Evolutionary conservation across 1,140 invertebrate genomes (phyloP).

Genomic region (Vanessa atalanta): DNA sequence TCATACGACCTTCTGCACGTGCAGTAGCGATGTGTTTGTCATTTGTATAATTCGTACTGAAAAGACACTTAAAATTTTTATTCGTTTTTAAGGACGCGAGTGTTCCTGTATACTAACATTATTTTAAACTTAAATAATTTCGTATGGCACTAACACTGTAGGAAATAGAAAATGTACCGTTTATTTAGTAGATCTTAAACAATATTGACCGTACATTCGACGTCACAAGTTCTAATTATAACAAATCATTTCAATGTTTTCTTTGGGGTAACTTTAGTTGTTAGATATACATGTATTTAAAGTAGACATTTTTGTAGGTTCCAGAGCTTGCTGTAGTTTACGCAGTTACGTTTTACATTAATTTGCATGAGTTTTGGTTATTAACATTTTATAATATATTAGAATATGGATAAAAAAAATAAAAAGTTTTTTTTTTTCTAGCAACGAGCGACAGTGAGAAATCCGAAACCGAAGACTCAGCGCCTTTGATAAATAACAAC

Average conservation of each 20-base stretch:
- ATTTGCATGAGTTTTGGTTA: constrained; percentile 28
- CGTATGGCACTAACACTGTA: too few species aligned
- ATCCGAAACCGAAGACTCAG: constrained; percentile 60
- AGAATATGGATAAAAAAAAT: too few species aligned
- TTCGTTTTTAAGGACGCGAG: too few species aligned
- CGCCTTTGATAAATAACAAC: constrained; percentile 64
- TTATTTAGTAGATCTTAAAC: too few species aligned
- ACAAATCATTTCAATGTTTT: not conserved
- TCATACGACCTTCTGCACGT: too few species aligned
- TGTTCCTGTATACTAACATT: too few species aligned
- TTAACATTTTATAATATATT: constrained; percentile 14
- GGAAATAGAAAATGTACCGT: too few species aligned
- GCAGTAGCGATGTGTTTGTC: too few species aligned
- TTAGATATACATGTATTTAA: not conserved
- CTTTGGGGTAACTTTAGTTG: not conserved
- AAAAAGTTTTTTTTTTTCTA: constrained; percentile 50
- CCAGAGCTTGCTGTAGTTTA: not conserved
- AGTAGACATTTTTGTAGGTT: not conserved
- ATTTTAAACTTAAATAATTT: too few species aligned
- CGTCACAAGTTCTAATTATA: not conserved
- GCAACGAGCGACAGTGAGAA: constrained; percentile 66
- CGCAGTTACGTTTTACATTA: not conserved
- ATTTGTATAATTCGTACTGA: too few species aligned
- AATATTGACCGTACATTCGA: not conserved
- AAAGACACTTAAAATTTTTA: too few species aligned